Percentiles rank a stretch among this genome's conserved stretches.
Evolutionary conservation across 2,888 invertebrate species (phyloP).

Genomic region (Peribatodes rhomboidaria): DNA sequence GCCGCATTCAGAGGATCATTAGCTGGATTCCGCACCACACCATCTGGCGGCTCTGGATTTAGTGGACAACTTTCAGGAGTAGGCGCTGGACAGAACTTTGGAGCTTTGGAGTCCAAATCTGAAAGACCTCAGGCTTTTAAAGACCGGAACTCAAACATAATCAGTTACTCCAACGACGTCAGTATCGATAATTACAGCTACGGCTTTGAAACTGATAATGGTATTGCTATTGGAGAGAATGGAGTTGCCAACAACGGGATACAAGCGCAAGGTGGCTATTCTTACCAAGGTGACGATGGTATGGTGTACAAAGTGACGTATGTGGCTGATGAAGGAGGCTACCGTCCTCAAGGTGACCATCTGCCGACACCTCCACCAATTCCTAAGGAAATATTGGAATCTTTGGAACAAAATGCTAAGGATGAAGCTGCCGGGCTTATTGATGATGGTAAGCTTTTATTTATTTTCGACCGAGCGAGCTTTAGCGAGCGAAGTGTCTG

Average conservation of each 20-base stretch:
- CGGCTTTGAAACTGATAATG: constrained; percentile 75
- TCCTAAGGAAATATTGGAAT: constrained; percentile 70
- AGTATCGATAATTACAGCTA: constrained; percentile 68
- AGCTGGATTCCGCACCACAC: constrained; percentile 50
- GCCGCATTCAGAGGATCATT: constrained; percentile 69
- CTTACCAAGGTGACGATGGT: constrained; percentile 76
- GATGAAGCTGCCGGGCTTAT: constrained; percentile 75
- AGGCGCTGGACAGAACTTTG: constrained; percentile 28
- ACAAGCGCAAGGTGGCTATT: constrained; percentile 72
- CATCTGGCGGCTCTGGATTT: constrained; percentile 25
- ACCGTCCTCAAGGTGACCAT: constrained; percentile 71
- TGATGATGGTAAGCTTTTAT: constrained; percentile 71
- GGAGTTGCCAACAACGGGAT: constrained; percentile 69
- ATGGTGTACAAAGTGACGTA: constrained; percentile 75
- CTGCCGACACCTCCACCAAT: constrained; percentile 77
- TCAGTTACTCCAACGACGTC: constrained; percentile 69
- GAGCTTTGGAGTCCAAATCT: constrained; percentile 44
- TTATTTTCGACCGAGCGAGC: too few species aligned
- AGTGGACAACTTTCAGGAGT: constrained; percentile 24
- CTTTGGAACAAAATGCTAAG: constrained; percentile 72
- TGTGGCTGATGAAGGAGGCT: constrained; percentile 74
- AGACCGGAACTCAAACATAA: constrained; percentile 63
- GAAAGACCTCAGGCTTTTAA: constrained; percentile 63
- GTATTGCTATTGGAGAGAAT: constrained; percentile 71
- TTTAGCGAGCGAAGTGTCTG: too few species aligned